Evolutionary conservation across 2,888 invertebrate genomes (phyloP).

Genomic region (Anarsia innoxiella): DNA sequence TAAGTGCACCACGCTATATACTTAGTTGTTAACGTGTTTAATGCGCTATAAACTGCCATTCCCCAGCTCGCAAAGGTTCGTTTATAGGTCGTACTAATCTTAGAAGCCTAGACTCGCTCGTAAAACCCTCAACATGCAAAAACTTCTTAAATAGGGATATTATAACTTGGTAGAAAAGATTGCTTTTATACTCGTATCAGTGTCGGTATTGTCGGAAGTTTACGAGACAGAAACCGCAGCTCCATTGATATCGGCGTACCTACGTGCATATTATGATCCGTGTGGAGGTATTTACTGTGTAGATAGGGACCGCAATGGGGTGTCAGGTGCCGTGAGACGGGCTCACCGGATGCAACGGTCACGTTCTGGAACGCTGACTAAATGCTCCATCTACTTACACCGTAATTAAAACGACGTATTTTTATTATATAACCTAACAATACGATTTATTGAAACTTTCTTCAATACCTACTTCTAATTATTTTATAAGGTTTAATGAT

Average conservation of each 20-base stretch:
- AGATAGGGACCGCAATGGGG: slow-evolving; percentile 27
- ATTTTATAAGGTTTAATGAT: too few species aligned
- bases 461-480: too few species aligned
- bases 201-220: slow-evolving; percentile 30
- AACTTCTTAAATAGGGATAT: too few species aligned
- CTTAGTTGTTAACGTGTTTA: too few species aligned
- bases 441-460: too few species aligned
- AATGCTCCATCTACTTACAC: slow-evolving; percentile 19
- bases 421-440: background rate
- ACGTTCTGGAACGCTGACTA: slow-evolving; percentile 39
- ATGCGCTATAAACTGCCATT: too few species aligned
- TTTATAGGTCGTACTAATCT: too few species aligned
- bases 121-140: too few species aligned
- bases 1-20: too few species aligned
- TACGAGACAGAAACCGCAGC: slow-evolving; percentile 46
- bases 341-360: slow-evolving; percentile 43
- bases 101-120: too few species aligned
- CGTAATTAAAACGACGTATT: slow-evolving; percentile 17
- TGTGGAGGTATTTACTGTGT: slow-evolving; percentile 4
- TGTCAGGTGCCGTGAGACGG: slow-evolving; percentile 49
- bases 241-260: slow-evolving; percentile 31
- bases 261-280: background rate
- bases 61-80: too few species aligned
- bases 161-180: too few species aligned
- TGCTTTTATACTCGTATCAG: slow-evolving; percentile 26